Conservation (phyloP, 2,797 vertebrate genomes). For the Fistularia commersonii region DNA sequence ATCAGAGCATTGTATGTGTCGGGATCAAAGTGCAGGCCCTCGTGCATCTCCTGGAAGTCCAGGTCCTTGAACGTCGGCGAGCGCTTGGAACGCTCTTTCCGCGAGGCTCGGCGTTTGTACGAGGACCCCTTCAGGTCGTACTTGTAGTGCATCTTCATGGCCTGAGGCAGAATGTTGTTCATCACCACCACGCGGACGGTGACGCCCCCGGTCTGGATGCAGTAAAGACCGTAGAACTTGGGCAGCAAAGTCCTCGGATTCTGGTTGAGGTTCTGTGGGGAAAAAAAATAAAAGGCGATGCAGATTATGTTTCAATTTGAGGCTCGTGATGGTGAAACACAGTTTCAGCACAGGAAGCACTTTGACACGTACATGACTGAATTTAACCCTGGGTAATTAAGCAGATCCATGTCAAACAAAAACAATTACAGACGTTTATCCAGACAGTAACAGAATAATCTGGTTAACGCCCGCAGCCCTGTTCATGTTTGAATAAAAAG, state of each 20-base stretch:
- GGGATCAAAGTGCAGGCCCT: conserved; percentile 87
- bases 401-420: too few species aligned
- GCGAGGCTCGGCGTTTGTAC: conserved; percentile 88
- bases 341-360: background rate
- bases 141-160: conserved; percentile 90
- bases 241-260: conserved; percentile 93
- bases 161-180: conserved; percentile 93
- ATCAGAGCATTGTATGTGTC: conserved; percentile 90
- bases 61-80: conserved; percentile 93
- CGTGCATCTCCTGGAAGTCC: conserved; percentile 93
- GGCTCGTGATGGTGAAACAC: too few species aligned
- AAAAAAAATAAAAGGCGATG: background rate
- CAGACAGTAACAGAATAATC: too few species aligned
- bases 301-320: background rate
- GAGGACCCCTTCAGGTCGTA: conserved; percentile 97
- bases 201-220: conserved; percentile 85
- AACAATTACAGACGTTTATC: too few species aligned
- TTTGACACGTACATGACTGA: background rate
- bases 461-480: too few species aligned
- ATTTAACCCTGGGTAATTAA: too few species aligned
- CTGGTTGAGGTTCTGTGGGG: conserved; percentile 90
- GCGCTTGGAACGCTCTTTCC: conserved; percentile 85
- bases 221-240: conserved; percentile 98
- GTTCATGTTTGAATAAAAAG: too few species aligned
- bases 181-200: conserved; percentile 92